Conservation (phyloP, 2,888 invertebrate genomes). For the Rotaria macrura region DNA sequence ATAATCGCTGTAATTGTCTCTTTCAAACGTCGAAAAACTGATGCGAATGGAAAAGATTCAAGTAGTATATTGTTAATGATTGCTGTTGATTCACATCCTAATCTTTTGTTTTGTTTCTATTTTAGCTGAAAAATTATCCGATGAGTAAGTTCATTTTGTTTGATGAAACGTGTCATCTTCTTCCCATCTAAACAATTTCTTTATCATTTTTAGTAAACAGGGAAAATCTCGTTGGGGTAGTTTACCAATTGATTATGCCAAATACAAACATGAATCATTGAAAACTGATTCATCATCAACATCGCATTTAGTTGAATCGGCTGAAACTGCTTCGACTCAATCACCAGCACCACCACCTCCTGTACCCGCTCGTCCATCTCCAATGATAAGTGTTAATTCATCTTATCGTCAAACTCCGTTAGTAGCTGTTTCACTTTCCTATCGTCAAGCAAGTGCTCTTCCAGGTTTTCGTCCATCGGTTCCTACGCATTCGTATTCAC, state of each 20-base stretch:
- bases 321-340: background rate
- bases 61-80: background rate
- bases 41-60: background rate
- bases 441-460: conserved; percentile 1
- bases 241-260: background rate
- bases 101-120: background rate
- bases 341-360: background rate
- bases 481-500: background rate
- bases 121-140: background rate
- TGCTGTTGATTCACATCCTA: background rate
- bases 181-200: background rate
- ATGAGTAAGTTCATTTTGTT: background rate
- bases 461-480: background rate
- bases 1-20: background rate
- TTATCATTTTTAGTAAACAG: background rate
- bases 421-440: background rate
- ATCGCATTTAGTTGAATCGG: background rate
- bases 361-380: background rate
- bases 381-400: background rate
- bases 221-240: background rate
- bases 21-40: background rate
- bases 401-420: background rate
- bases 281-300: background rate
- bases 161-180: background rate
- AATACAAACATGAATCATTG: background rate